Evolutionary conservation across 2,888 invertebrate genomes (phyloP).

Genomic region (Phyto melanocephala): DNA sequence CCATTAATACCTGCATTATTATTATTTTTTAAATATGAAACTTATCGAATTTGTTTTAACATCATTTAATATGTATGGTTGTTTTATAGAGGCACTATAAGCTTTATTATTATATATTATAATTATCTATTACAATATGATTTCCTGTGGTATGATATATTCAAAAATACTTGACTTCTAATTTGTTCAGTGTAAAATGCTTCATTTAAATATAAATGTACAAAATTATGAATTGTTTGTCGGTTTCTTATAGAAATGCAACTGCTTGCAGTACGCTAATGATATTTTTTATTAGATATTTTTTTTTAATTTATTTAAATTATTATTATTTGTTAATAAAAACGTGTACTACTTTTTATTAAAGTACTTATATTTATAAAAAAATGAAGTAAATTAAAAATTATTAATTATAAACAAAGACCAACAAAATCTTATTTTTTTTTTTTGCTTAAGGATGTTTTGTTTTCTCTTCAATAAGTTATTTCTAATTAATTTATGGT

Average conservation of each 20-base stretch:
- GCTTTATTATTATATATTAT: constrained; percentile 50
- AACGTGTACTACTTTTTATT: constrained; percentile 42
- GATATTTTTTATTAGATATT: constrained; percentile 44
- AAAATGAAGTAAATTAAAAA: not conserved
- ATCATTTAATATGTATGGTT: constrained; percentile 50
- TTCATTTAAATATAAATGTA: constrained; percentile 54
- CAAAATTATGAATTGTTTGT: constrained; percentile 42
- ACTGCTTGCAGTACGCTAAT: constrained; percentile 62
- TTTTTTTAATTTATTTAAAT: constrained; percentile 7
- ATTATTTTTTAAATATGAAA: not conserved
- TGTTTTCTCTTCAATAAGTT: constrained; percentile 31
- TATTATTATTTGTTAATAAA: constrained; percentile 36
- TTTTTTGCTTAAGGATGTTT: constrained; percentile 43
- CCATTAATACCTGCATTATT: no score
- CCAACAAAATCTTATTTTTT: constrained; percentile 47
- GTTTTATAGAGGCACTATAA: constrained; percentile 66
- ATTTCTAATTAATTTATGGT: constrained; percentile 34
- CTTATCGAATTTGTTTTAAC: constrained; percentile 37
- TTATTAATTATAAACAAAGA: constrained; percentile 52
- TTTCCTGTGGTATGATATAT: not conserved
- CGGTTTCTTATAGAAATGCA: constrained; percentile 52
- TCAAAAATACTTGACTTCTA: constrained; percentile 48
- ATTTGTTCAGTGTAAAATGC: constrained; percentile 37
- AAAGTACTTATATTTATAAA: not conserved
- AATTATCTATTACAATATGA: constrained; percentile 3